phyloP scores from a whole-genome alignment of 2,888 invertebrate species.

The Agrochola macilenta region DNA sequence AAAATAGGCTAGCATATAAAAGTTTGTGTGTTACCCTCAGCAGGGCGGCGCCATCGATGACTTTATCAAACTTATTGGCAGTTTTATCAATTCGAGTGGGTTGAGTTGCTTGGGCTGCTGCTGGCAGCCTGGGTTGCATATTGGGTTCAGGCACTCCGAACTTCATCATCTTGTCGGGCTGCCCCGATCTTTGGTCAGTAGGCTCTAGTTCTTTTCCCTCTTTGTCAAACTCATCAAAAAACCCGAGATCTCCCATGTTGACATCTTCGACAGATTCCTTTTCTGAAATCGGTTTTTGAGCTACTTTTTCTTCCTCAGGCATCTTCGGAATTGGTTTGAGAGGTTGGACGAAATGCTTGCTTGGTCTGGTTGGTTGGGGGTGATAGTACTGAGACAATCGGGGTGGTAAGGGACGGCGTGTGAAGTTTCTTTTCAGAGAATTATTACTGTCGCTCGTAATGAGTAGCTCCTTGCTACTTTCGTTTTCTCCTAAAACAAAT shows the following conservation, averaged over 20 bases:
- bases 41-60: conserved; percentile 82
- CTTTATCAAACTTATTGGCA: conserved; percentile 78
- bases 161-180: not conserved
- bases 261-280: conserved; percentile 73
- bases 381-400: conserved; percentile 80
- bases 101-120: conserved; percentile 27
- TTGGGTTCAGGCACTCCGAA: conserved; percentile 42
- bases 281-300: conserved; percentile 48
- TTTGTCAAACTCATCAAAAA: conserved; percentile 74
- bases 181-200: not conserved
- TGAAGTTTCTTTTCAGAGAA: conserved; percentile 81
- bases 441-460: conserved; percentile 90
- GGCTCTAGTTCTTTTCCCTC: conserved; percentile 39
- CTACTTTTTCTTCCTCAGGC: conserved; percentile 46
- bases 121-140: not conserved
- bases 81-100: conserved; percentile 75
- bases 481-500: conserved; percentile 85
- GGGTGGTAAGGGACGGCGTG: conserved; percentile 80
- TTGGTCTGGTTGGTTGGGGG: conserved; percentile 30
- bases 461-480: conserved; percentile 91
- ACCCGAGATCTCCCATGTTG: conserved; percentile 76
- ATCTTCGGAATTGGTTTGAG: conserved; percentile 25
- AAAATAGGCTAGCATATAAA: not conserved
- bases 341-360: conserved; percentile 33
- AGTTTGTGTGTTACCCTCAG: conserved; percentile 74